Conservation (phyloP, 2,797 vertebrate species). For the Gadopsis bispinosus region DNA sequence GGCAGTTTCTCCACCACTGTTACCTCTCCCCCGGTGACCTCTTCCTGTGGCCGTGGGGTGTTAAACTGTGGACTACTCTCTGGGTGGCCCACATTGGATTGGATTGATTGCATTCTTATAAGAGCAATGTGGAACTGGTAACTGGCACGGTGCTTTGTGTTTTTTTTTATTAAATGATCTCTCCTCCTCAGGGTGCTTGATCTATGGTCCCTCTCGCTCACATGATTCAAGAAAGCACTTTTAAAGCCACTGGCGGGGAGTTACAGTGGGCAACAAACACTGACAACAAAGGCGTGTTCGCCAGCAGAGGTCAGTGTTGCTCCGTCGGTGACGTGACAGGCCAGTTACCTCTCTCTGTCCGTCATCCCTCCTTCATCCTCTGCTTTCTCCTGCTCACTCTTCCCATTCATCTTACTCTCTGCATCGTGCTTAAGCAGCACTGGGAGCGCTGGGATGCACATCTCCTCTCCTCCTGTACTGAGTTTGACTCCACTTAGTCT, state of each 20-base stretch:
- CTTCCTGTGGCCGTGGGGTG: slow-evolving; percentile 31
- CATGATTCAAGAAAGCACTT: slow-evolving; percentile 77
- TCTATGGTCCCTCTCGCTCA: slow-evolving; percentile 67
- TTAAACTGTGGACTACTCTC: slow-evolving; percentile 54
- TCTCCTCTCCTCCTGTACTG: slow-evolving; percentile 45
- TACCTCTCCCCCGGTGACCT: slow-evolving; percentile 34
- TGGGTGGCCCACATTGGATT: slow-evolving; percentile 56
- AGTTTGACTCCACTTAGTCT: slow-evolving; percentile 77
- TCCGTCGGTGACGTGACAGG: slow-evolving; percentile 77
- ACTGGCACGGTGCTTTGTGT: slow-evolving; percentile 66
- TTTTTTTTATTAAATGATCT: slow-evolving; percentile 60
- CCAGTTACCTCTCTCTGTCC: neutral
- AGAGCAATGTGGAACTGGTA: slow-evolving; percentile 68
- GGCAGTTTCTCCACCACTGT: neutral
- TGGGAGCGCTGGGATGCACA: slow-evolving; percentile 12
- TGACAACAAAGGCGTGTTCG: neutral
- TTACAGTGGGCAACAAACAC: neutral
- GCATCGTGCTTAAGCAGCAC: slow-evolving; percentile 23
- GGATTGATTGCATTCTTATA: slow-evolving; percentile 78
- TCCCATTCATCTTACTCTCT: slow-evolving; percentile 25
- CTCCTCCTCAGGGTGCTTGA: slow-evolving; percentile 59
- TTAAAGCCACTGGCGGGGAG: slow-evolving; percentile 50
- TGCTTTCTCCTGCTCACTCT: slow-evolving; percentile 10
- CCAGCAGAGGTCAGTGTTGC: slow-evolving; percentile 96
- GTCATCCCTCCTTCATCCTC: slow-evolving; percentile 23